Evolutionary conservation across 2,113 vertebrate genomes (phyloP).

Genomic region (Columba livia): DNA sequence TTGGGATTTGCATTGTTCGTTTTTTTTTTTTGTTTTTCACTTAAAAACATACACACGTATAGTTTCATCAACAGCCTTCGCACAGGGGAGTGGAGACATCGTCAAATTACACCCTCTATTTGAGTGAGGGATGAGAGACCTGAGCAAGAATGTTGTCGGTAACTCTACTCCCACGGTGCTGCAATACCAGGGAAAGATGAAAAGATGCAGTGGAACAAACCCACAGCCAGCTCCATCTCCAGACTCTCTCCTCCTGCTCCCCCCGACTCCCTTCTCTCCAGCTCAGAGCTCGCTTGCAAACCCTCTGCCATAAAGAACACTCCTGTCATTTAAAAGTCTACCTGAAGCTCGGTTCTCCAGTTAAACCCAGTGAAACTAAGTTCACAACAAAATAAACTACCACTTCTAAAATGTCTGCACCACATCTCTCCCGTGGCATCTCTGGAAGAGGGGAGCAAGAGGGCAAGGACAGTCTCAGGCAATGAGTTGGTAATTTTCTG

Average conservation of each 20-base stretch:
- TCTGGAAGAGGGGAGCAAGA: neutral
- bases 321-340: neutral
- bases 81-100: conserved; percentile 39
- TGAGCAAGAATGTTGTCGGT: conserved; percentile 55
- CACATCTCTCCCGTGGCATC: neutral
- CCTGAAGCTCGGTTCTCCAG: neutral
- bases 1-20: neutral
- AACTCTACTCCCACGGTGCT: conserved; percentile 2
- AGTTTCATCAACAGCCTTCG: conserved; percentile 39
- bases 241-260: neutral
- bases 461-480: neutral
- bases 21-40: neutral
- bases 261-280: neutral
- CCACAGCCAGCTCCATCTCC: neutral
- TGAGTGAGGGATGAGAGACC: conserved; percentile 65
- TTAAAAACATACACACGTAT: neutral
- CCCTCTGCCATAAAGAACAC: neutral
- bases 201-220: conserved; percentile 49
- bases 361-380: neutral
- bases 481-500: neutral
- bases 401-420: neutral
- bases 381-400: neutral
- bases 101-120: conserved; percentile 70
- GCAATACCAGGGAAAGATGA: conserved; percentile 26
- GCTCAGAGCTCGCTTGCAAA: neutral